A percentile compares a stretch with the other conserved stretches of the same genome.
phyloP scores from a whole-genome alignment of 2,888 invertebrate genomes.

The Meghimatium bilineatum region DNA sequence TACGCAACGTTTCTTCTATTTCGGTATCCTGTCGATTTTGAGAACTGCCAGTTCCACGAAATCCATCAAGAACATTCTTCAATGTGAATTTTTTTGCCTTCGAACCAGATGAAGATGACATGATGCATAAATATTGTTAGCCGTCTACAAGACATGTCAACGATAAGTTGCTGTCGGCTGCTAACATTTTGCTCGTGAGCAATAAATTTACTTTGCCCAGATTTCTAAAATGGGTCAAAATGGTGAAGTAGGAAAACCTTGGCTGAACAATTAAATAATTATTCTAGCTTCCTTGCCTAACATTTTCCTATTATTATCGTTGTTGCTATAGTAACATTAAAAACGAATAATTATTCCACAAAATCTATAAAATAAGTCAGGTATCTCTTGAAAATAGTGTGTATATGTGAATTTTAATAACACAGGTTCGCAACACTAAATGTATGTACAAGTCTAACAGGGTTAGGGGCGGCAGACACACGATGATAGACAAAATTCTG shows the following conservation, averaged over 20 bases:
- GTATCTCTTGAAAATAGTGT: no score
- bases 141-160: constrained; percentile 52
- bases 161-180: constrained; percentile 50
- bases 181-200: constrained; percentile 47
- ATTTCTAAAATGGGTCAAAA: neutral
- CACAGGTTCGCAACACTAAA: no score
- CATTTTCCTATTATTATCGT: no score
- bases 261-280: neutral
- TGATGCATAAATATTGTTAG: constrained; percentile 36
- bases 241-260: neutral
- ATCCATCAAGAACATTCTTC: constrained; percentile 96
- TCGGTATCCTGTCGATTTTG: constrained; percentile 85
- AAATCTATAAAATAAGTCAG: no score
- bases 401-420: no score
- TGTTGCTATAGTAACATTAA: no score
- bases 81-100: constrained; percentile 96
- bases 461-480: no score
- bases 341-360: no score
- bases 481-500: no score
- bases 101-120: constrained; percentile 56
- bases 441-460: no score
- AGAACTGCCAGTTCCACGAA: constrained; percentile 89
- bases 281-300: no score
- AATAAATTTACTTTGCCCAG: neutral
- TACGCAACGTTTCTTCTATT: constrained; percentile 92